Evolutionary conservation across 2,113 vertebrate species (phyloP), one percentile per base, ranked within the genome.

Genomic region (Nymphicus hollandicus): DNA sequence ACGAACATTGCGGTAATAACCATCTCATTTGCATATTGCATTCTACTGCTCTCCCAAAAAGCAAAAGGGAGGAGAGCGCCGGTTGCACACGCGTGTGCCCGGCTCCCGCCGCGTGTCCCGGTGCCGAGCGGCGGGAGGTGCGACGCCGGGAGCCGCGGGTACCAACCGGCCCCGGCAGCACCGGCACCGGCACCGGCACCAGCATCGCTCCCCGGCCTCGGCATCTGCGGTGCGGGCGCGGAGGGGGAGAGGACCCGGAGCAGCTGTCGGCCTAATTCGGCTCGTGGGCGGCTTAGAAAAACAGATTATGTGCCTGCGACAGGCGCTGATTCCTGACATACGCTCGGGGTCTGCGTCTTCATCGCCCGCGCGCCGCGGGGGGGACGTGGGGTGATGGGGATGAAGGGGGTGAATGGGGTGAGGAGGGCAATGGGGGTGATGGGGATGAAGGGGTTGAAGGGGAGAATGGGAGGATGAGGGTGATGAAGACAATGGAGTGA

Each of bases 1-100:
- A 99, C 98, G 99, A 99, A 99, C 99, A 99, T 99, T 98, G 98
- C 98, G 98, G 99, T 99, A 99, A 99, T 99, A 99, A 99, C 98
- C 98, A 98, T 98, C 98, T 99, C 98, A 99, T 99, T 99, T 99
- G 98, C 99, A 99, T 99, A 99, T 98, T 98, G 98, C 98, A 98
- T 99, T 99, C 99, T 99, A 98, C 98, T 98, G 98, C 98, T 98
- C 49, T 77, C 71, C 81, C 68, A 56, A 70, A 70, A 70, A 70
- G 47, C 47, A 46, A 66, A 93, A 95, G 55, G 55, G 55, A 96
- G 97, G 92, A 96, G 97, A 95, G 96, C 94, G 97, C 95, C 89
- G 94, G 85, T 19, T 58, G 81, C 72, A 84, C 56, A 33, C 61
- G 70, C 68, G 35, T 35, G 68, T 49, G 66, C 65, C n/a, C 53